Evolutionary conservation across 2,797 vertebrate genomes (phyloP).

Genomic region (Chaunax sp.): DNA sequence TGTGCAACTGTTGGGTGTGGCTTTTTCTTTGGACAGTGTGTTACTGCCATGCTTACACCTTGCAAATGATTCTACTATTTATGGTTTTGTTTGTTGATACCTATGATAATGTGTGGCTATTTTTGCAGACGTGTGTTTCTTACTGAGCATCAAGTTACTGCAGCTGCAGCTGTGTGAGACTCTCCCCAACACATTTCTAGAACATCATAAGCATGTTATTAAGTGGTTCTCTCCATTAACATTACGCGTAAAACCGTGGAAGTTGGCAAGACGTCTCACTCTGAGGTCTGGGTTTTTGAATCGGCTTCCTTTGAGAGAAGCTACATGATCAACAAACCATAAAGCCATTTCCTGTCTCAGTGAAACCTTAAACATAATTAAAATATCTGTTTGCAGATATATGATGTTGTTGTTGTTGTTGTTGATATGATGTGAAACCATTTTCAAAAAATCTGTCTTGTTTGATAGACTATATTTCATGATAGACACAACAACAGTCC

Average conservation of each 20-base stretch:
- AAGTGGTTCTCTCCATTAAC: background rate
- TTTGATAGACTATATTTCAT: too few relatives aligned
- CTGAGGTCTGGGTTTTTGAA: conserved; percentile 27
- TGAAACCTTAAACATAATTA: conserved; percentile 15
- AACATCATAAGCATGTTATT: background rate
- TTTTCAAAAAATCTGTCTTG: too few relatives aligned
- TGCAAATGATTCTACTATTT: background rate
- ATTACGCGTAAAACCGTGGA: background rate
- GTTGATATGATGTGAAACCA: background rate
- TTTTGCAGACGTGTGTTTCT: background rate
- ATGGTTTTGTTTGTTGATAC: background rate
- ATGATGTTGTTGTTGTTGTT: background rate
- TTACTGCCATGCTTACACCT: background rate
- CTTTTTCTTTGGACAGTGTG: background rate
- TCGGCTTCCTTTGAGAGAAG: conserved; percentile 40
- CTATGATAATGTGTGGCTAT: background rate
- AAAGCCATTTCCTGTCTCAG: conserved; percentile 42
- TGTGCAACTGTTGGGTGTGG: too few relatives aligned
- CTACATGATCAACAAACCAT: conserved; percentile 40
- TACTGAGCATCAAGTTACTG: background rate
- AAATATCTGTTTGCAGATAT: conserved; percentile 1
- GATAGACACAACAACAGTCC: too few relatives aligned
- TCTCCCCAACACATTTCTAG: background rate
- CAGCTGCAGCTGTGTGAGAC: background rate
- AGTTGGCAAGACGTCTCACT: background rate